phyloP scores from a whole-genome alignment of 2,888 invertebrate genomes.

The Pelosia muscerda region DNA sequence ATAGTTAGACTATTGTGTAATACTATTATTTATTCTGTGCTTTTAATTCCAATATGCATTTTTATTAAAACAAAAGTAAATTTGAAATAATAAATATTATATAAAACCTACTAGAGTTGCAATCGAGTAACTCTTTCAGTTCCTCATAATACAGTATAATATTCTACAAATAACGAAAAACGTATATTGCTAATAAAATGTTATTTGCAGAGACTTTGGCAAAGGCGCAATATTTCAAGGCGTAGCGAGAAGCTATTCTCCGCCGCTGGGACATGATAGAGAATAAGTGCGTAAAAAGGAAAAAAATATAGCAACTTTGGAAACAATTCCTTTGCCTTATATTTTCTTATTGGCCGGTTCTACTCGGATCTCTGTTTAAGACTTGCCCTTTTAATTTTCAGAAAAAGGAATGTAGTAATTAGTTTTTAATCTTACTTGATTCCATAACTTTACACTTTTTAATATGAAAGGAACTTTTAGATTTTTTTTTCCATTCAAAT shows the following conservation, averaged over 20 bases:
- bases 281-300: constrained; percentile 57
- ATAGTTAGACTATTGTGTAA: too few relatives aligned
- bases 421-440: constrained; percentile 30
- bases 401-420: constrained; percentile 15
- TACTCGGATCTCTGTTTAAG: not conserved
- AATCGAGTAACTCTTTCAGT: constrained; percentile 2
- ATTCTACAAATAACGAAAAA: constrained; percentile 10
- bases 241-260: constrained; percentile 41
- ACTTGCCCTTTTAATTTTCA: constrained; percentile 21
- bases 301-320: constrained; percentile 48
- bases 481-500: constrained; percentile 24
- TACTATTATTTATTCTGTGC: too few relatives aligned
- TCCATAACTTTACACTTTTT: constrained; percentile 32
- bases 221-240: constrained; percentile 50
- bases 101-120: not conserved
- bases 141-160: not conserved
- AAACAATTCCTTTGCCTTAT: constrained; percentile 25
- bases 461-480: constrained; percentile 32
- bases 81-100: not conserved
- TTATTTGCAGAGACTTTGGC: constrained; percentile 41
- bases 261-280: constrained; percentile 50
- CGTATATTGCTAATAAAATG: constrained; percentile 31
- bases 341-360: not conserved
- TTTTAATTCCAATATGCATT: too few relatives aligned
- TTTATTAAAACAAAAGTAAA: too few relatives aligned